Conservation (phyloP, 2,797 vertebrate genomes). For the Myoxocephalus aenaeus region DNA sequence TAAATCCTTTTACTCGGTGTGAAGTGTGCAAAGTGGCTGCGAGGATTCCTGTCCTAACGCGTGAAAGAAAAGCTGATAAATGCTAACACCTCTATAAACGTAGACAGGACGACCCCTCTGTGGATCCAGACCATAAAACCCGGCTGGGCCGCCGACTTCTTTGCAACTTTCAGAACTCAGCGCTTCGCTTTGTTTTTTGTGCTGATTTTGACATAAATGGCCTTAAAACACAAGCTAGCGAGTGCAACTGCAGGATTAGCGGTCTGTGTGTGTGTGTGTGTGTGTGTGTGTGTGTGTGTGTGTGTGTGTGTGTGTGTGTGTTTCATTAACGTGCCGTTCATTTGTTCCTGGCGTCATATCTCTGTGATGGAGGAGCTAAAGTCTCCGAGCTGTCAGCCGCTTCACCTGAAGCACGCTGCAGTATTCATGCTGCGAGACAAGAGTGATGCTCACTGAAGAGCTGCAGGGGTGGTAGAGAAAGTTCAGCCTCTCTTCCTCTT, state of each 20-base stretch:
- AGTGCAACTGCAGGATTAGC: neutral
- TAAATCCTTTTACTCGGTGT: constrained; percentile 30
- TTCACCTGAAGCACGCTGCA: constrained; percentile 45
- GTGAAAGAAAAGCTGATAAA: constrained; percentile 50
- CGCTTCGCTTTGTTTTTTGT: constrained; percentile 35
- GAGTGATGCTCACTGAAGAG: constrained; percentile 20
- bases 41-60: constrained; percentile 32
- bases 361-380: constrained; percentile 44
- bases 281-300: too few species aligned
- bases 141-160: neutral
- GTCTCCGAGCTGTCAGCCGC: constrained; percentile 61
- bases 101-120: constrained; percentile 32
- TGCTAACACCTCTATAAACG: constrained; percentile 52
- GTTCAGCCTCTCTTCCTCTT: constrained; percentile 5
- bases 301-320: too few species aligned
- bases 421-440: constrained; percentile 40
- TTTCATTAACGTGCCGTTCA: neutral
- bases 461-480: constrained; percentile 10
- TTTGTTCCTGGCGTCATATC: constrained; percentile 25
- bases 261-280: too few species aligned
- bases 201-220: constrained; percentile 13
- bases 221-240: constrained; percentile 15
- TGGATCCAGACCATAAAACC: constrained; percentile 33
- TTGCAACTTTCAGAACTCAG: constrained; percentile 34
- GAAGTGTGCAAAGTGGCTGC: constrained; percentile 15